Conservation (phyloP, 2,113 vertebrate species). For the Nycticorax nycticorax region DNA sequence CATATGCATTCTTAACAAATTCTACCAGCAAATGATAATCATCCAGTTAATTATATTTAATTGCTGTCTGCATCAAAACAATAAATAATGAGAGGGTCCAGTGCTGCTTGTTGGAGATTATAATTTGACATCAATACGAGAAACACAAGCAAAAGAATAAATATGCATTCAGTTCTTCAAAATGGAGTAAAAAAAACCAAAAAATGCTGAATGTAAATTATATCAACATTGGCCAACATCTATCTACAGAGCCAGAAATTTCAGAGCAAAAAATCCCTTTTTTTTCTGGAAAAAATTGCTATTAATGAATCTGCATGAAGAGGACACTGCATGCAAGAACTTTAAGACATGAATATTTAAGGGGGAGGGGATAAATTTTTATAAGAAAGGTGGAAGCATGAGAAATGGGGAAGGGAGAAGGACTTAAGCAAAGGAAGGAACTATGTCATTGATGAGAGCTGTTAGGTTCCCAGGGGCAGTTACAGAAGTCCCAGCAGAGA, state of each 20-base stretch:
- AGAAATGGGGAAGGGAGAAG: background rate
- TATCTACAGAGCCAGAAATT: background rate
- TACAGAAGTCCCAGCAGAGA: background rate
- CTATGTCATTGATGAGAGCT: background rate
- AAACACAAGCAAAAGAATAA: conserved; percentile 33
- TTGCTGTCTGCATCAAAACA: conserved; percentile 76
- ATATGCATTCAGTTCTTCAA: background rate
- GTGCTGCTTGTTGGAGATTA: conserved; percentile 64
- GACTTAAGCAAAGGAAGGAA: background rate
- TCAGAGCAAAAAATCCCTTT: background rate
- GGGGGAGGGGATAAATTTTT: background rate
- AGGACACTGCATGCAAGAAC: background rate
- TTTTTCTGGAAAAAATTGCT: background rate
- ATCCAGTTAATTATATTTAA: conserved; percentile 81
- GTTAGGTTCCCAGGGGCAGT: background rate
- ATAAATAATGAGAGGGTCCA: conserved; percentile 74
- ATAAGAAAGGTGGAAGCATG: background rate
- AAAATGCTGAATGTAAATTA: background rate
- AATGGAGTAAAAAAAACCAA: background rate
- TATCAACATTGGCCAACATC: background rate
- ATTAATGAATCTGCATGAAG: background rate
- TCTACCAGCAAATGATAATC: conserved; percentile 70
- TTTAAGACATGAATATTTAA: background rate
- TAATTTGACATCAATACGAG: conserved; percentile 40
- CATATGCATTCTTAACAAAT: conserved; percentile 73